phyloP scores from a whole-genome alignment of 2,888 invertebrate genomes.

The Octodonta nipae region DNA sequence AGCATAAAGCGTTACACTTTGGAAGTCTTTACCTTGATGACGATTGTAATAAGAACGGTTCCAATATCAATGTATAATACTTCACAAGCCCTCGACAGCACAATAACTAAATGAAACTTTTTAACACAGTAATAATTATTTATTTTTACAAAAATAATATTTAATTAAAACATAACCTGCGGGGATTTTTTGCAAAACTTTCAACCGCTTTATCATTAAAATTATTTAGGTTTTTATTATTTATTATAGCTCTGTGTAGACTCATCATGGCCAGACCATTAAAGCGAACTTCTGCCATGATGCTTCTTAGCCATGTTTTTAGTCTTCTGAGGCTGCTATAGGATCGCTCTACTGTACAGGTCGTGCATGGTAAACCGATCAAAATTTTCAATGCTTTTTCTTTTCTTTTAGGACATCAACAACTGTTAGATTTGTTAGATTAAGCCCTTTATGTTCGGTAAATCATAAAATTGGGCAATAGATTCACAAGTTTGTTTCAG shows the following conservation, averaged over 20 bases:
- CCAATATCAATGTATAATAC: no score
- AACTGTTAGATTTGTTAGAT: conserved; percentile 6
- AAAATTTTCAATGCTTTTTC: conserved; percentile 6
- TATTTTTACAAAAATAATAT: no score
- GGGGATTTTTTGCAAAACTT: conserved; percentile 5
- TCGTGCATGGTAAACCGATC: conserved; percentile 6
- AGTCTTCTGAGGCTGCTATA: conserved; percentile 6
- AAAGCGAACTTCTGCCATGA: conserved; percentile 2
- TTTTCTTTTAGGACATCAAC: conserved; percentile 8
- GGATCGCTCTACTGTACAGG: conserved; percentile 6
- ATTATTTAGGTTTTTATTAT: conserved; percentile 3
- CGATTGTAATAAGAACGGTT: no score
- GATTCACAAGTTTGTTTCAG: conserved; percentile 7
- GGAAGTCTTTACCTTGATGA: no score
- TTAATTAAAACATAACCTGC: conserved; percentile 6
- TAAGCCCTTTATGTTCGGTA: conserved; percentile 8
- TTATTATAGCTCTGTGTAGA: neutral
- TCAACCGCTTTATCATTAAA: conserved; percentile 6
- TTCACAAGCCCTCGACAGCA: no score
- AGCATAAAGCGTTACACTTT: no score
- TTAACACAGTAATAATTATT: no score
- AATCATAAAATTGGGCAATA: conserved; percentile 4
- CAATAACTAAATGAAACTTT: no score
- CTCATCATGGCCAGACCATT: conserved; percentile 4
- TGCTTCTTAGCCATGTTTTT: conserved; percentile 6